Base-by-base conservation (phyloP, 2,888 invertebrate genomes). In the Perizoma affinitatum region DNA sequence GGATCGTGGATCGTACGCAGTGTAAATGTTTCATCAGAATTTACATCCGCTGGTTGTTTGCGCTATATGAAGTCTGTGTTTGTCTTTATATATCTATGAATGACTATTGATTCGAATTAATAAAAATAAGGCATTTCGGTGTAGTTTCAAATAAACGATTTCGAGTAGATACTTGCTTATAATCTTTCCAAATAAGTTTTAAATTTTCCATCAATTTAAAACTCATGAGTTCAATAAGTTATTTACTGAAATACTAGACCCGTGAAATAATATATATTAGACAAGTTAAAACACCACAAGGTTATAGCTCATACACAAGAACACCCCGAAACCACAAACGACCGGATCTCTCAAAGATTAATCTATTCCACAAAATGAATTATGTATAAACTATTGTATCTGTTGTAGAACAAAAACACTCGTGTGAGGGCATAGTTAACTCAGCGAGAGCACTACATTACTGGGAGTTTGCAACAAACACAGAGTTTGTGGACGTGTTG, bases 1-100 rank as follows among this genome's bases (percentile, higher is more conserved):
- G 74, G 74, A 77, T 75, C 69, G 75, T 75, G 84, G 85, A 76
- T 75, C 49, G 68, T 78, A 86, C 86, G 87, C 83, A 88, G 85
- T 81, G 82, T 86, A 87, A 88, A 89, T 90, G 87, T 89, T 88
- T 88, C 87, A 87, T 74, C 72, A 74, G 75, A 80, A 87, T 87
- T 85, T 84, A 86, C 83, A 87, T 83, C 78, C 75, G 70, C 74
- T 51, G 58, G 75, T 79, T 79, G 79, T 76, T 71, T 70, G 73
- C 1, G 22, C 66, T 68, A 67, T 73, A 71, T 70, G 79, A 79
- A 55, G 79, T 83, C 80, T 83, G 80, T 82, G 82, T 77, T 73
- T 68, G 73, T 59, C 61, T 68, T 63, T 63, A 59, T 22, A 22
- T 54, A 36, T 58, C 22, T 58, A 43, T 48, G 50, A 62, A 22